These are phyloP conservation scores for Taurulus bubalis DNA, from an alignment of 2,113 vertebrate genomes.

Conservation along the genomic window DNA sequence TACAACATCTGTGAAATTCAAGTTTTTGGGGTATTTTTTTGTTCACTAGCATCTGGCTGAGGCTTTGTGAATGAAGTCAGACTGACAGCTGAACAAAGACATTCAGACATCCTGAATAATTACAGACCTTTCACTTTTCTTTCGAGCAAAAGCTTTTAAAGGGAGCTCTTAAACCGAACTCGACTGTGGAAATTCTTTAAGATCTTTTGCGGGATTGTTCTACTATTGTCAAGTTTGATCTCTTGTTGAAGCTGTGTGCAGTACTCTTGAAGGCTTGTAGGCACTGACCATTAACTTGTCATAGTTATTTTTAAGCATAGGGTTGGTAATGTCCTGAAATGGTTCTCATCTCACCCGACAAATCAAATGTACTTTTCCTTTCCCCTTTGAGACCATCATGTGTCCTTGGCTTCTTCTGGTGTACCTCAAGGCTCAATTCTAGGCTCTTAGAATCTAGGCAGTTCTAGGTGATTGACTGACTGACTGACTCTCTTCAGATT, in stretches of 20 bases:
- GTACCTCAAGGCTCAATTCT: background rate
- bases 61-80: background rate
- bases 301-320: background rate
- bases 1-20: constrained; percentile 12
- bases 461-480: no score
- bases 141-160: background rate
- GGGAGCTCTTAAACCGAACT: background rate
- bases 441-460: background rate
- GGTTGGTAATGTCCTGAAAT: background rate
- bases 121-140: background rate
- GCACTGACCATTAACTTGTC: background rate
- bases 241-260: background rate
- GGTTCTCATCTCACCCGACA: background rate
- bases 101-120: background rate
- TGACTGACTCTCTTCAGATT: background rate
- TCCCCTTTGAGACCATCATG: background rate
- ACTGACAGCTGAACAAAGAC: background rate
- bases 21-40: background rate
- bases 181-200: background rate
- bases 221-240: background rate
- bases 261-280: background rate
- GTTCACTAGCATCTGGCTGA: background rate
- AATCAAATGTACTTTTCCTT: background rate
- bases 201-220: background rate
- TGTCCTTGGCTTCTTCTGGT: background rate